Evolutionary conservation across 2,888 invertebrate species (phyloP), one percentile per base, ranked within the genome.

Genomic region (Eupithecia vulgata): DNA sequence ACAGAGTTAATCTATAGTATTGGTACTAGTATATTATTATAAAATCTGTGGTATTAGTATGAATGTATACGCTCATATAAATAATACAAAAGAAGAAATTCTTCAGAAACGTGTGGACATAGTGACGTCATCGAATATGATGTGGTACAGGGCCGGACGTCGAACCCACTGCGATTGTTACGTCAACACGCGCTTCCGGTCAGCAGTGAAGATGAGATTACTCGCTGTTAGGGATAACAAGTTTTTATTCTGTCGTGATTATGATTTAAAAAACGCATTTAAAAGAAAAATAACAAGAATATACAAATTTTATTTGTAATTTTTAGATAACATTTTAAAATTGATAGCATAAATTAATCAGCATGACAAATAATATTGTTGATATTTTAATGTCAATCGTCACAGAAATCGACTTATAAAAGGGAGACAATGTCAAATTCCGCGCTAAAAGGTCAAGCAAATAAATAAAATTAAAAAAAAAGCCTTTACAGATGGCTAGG

Each of bases 151-250:
- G 65, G 70, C 69, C 70, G 75, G 69, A 66, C 75, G 61, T 67
- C 70, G 67, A 75, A 75, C 75, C 74, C 71, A 34, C 71, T 1
- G 57, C 57, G 68, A 65, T 75, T 52, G 48, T 52, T 75, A 67
- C 75, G 75, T 75, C 75, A 72, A 68, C 48, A 71, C 72, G 72
- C 61, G 57, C 42, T 74, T 74, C 74, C 71, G 68, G 61, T 52
- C 61, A 68, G 12, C 25, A 25, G 5, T 21, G 57, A 57, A 52
- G 57, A 57, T 57, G 57, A 13, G 57, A 12, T 52, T 10, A 52
- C 10, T 21, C 25, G 21, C 25, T 25, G 25, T 57, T 12, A 5
- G 48, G 57, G 25, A 12, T 12, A 3, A 25, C 5, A 57, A 25
- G 1, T 57, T 25, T 25, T 12, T 48, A 6, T 25, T 25, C 5